phyloP scores from a whole-genome alignment of 2,113 vertebrate species.

The Silurus meridionalis region DNA sequence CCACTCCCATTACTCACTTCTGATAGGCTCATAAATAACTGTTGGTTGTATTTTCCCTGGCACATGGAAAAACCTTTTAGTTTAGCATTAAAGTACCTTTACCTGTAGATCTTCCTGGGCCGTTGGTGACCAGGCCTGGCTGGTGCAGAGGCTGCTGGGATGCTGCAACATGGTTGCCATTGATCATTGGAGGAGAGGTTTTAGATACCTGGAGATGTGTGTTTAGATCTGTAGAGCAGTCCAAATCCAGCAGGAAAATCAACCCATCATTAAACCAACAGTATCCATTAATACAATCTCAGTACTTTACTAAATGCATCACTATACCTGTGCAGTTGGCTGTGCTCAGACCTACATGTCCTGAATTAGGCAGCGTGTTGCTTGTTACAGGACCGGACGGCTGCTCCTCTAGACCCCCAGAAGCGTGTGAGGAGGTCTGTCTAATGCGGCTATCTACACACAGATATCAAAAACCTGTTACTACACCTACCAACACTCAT shows the following conservation, averaged over 20 bases:
- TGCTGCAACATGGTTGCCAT: constrained; percentile 76
- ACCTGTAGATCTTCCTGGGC: constrained; percentile 73
- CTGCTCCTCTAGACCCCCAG: constrained; percentile 64
- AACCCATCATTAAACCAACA: not conserved
- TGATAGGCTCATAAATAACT: not conserved
- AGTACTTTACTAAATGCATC: not conserved
- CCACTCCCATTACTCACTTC: not conserved
- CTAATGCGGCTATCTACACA: constrained; percentile 72
- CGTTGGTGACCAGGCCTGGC: constrained; percentile 56
- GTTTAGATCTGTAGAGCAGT: constrained; percentile 60
- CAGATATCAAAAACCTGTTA: not conserved
- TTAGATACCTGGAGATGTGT: constrained; percentile 57
- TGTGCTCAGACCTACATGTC: constrained; percentile 46
- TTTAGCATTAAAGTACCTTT: not conserved
- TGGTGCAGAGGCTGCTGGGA: constrained; percentile 71
- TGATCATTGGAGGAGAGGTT: constrained; percentile 68
- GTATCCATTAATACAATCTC: not conserved
- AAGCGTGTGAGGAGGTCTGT: constrained; percentile 62
- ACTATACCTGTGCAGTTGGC: constrained; percentile 73
- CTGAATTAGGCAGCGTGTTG: constrained; percentile 52
- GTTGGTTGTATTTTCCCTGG: constrained; percentile 9
- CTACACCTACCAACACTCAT: not conserved
- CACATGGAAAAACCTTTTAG: not conserved
- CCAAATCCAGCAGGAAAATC: constrained; percentile 1
- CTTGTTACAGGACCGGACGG: constrained; percentile 37